Conservation (phyloP, 2,797 vertebrate genomes). For the Semotilus atromaculatus region DNA sequence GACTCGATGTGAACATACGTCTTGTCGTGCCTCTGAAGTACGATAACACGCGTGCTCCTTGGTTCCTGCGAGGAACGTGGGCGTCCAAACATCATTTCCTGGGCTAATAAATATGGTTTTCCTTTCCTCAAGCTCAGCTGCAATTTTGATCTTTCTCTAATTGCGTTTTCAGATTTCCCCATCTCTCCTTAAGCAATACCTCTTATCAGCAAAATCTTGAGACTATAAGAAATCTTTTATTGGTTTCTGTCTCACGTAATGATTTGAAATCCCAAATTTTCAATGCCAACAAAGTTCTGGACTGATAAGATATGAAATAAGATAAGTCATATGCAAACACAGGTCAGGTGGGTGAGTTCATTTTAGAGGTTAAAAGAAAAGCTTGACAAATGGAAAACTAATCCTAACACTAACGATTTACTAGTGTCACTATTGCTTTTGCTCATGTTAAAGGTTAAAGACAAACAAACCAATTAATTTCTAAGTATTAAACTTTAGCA, state of each 20-base stretch:
- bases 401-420: background rate
- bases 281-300: background rate
- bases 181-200: constrained; percentile 18
- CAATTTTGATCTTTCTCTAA: constrained; percentile 54
- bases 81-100: constrained; percentile 37
- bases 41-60: constrained; percentile 18
- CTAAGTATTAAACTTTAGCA: background rate
- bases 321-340: constrained; percentile 38
- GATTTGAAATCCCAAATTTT: background rate
- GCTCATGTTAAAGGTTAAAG: background rate
- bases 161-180: constrained; percentile 29
- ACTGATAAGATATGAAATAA: background rate
- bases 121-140: constrained; percentile 30
- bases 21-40: constrained; percentile 26
- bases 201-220: constrained; percentile 33
- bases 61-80: constrained; percentile 26
- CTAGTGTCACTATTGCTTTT: background rate
- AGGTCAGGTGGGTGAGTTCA: background rate
- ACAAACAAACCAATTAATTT: background rate
- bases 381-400: background rate
- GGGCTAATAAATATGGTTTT: constrained; percentile 23
- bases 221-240: constrained; percentile 19
- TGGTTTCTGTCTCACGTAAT: constrained; percentile 12
- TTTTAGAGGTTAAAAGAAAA: constrained; percentile 18
- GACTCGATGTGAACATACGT: constrained; percentile 29